Evolutionary conservation across 2,888 invertebrate genomes (phyloP).

Genomic region (Agrilus biguttatus): DNA sequence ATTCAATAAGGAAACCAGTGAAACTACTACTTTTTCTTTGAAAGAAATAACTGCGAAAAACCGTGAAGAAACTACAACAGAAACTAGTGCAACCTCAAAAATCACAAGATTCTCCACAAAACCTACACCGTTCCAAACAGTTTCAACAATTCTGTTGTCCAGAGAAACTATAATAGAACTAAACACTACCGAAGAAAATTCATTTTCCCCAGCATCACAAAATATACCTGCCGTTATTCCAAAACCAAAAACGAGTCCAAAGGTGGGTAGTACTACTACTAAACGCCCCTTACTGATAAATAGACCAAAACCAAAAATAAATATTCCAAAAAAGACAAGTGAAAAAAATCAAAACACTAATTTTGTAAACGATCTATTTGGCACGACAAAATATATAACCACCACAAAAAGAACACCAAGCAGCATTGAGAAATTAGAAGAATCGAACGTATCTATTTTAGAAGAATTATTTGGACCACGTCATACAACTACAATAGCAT

Average conservation of each 20-base stretch:
- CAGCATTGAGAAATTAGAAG: not conserved
- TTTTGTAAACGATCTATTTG: too few relatives aligned
- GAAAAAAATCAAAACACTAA: too few relatives aligned
- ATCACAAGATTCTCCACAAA: not conserved
- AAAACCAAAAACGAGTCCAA: not conserved
- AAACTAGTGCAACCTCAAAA: conserved; percentile 5
- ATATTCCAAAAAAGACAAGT: too few relatives aligned
- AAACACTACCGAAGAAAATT: too few relatives aligned
- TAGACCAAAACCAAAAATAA: too few relatives aligned
- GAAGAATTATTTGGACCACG: not conserved
- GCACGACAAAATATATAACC: not conserved
- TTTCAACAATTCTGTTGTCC: not conserved
- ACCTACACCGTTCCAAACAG: conserved; percentile 3
- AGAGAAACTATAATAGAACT: too few relatives aligned
- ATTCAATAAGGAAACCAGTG: too few relatives aligned
- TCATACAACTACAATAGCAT: not conserved
- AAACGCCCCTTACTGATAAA: too few relatives aligned
- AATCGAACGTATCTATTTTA: not conserved
- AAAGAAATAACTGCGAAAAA: too few relatives aligned
- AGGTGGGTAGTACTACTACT: too few relatives aligned
- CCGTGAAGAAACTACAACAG: conserved; percentile 2
- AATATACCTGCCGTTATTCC: not conserved
- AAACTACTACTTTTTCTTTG: too few relatives aligned
- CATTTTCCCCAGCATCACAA: too few relatives aligned
- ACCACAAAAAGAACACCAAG: conserved; percentile 2